A percentile compares a stretch with the other conserved stretches of the same genome.
Conservation (phyloP, 2,797 vertebrate genomes). For the Falco novaeseelandiae region DNA sequence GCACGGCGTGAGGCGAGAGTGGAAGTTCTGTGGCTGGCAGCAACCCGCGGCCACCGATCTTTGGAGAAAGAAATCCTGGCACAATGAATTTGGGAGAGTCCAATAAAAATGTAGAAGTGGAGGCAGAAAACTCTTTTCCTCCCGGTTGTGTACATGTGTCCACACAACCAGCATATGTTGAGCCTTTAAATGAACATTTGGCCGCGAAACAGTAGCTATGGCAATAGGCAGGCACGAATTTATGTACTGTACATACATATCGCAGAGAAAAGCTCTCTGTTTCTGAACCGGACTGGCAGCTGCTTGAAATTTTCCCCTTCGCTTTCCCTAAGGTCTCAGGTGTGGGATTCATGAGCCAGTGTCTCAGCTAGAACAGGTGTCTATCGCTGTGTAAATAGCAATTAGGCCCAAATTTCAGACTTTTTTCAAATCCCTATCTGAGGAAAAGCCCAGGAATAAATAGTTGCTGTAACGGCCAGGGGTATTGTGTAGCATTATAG, state of each 20-base stretch:
- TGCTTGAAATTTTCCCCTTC: slow-evolving; percentile 88
- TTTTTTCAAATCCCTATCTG: slow-evolving; percentile 86
- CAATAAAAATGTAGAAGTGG: slow-evolving; percentile 1
- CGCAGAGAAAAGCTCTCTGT: slow-evolving; percentile 70
- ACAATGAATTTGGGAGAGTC: not conserved
- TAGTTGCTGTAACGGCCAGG: slow-evolving; percentile 86
- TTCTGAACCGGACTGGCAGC: slow-evolving; percentile 86
- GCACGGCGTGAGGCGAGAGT: not conserved
- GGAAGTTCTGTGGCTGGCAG: not conserved
- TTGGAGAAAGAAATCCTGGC: not conserved
- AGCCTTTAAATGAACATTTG: slow-evolving; percentile 75
- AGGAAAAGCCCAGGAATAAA: slow-evolving; percentile 89
- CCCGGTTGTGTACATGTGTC: slow-evolving; percentile 24
- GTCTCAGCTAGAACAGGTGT: slow-evolving; percentile 89
- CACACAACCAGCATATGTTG: slow-evolving; percentile 52
- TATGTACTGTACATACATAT: slow-evolving; percentile 66
- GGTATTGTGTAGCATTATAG: slow-evolving; percentile 85
- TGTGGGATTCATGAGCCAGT: slow-evolving; percentile 88
- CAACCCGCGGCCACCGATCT: not conserved
- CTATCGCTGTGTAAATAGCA: slow-evolving; percentile 91
- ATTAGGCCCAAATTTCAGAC: slow-evolving; percentile 94
- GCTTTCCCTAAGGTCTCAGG: slow-evolving; percentile 90
- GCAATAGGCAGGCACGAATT: slow-evolving; percentile 29
- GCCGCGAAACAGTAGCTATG: slow-evolving; percentile 68
- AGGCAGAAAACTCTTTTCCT: slow-evolving; percentile 12